These are phyloP conservation scores for Drosophila burlai DNA, from an alignment of 1,140 invertebrate species.

Conservation along the genomic window DNA sequence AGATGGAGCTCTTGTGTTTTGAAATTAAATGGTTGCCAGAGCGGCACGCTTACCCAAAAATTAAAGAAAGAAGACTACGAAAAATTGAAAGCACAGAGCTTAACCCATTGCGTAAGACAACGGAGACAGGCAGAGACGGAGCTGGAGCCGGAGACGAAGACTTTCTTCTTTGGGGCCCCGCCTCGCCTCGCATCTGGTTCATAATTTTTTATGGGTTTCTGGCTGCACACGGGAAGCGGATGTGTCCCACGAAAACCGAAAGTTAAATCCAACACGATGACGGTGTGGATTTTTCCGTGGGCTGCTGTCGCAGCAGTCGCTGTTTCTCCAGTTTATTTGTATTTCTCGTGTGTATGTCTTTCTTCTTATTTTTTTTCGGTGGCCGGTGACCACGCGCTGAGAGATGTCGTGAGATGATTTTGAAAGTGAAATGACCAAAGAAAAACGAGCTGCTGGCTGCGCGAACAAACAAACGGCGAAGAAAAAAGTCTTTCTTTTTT, in stretches of 20 bases:
- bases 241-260: conserved; percentile 80
- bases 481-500: conserved; percentile 41
- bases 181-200: conserved; percentile 63
- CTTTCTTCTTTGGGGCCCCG: conserved; percentile 61
- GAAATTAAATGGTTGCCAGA: conserved; percentile 76
- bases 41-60: conserved; percentile 55
- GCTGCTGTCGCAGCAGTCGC: conserved; percentile 15
- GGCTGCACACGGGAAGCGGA: conserved; percentile 75
- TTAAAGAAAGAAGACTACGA: conserved; percentile 8
- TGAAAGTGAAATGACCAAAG: conserved; percentile 82
- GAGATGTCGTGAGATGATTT: conserved; percentile 72
- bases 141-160: conserved; percentile 15
- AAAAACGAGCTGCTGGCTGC: conserved; percentile 28
- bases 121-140: background rate
- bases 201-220: conserved; percentile 76
- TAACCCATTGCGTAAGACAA: conserved; percentile 70
- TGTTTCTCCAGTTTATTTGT: conserved; percentile 14
- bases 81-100: conserved; percentile 50
- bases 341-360: conserved; percentile 9
- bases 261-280: conserved; percentile 72
- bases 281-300: conserved; percentile 59
- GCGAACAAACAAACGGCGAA: conserved; percentile 48
- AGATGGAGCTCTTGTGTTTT: conserved; percentile 47
- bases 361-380: conserved; percentile 39
- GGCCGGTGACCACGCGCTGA: conserved; percentile 62